Base-by-base conservation (phyloP, 2,888 invertebrate genomes). In the Chouioia cunea region DNA sequence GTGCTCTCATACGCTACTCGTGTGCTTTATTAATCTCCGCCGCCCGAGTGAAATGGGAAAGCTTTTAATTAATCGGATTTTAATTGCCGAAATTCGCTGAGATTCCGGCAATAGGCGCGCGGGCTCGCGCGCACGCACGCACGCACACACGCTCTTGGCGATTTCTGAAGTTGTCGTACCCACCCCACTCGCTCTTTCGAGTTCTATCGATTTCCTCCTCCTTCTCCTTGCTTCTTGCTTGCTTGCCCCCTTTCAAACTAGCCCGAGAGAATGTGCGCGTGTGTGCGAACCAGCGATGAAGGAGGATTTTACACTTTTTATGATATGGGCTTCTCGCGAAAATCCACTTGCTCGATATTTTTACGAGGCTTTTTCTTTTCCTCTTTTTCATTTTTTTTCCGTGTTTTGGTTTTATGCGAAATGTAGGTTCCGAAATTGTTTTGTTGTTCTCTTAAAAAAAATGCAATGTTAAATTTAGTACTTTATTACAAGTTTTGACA, bases 31-130 rank as follows among this genome's bases (percentile, higher is more conserved):
- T 62, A 57, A 62, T 50, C 54, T 16, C 14, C 36, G 60, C 18
- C 23, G 48, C 56, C 46, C 57, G 27, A 23, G 47, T 20, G 4
- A 16, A 2, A 18, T n/a, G 43, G 50, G 63, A 14, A 10, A 54
- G 64, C 69, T 69, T 73, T 72, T 71, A 76, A 76, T 76, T 75
- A 77, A 75, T 75, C 73, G 73, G 72, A 66, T 73, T 73, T 73
- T 75, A 75, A 75, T 74, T 73, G 71, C 46, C 47, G 54, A 36
- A 65, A 57, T 58, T 59, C 53, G 22, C 43, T 0, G 27, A 44
- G 23, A 12, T 18, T 20, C 10, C 52, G 53, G n/a, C 46, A 53
- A 50, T n/a, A n/a, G n/a, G n/a, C n/a, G n/a, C n/a, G n/a, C n/a
- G n/a, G n/a, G n/a, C n/a, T n/a, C n/a, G n/a, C n/a, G n/a, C n/a